Base-by-base conservation (phyloP, 2,113 vertebrate species). In the Petroica traversi region DNA sequence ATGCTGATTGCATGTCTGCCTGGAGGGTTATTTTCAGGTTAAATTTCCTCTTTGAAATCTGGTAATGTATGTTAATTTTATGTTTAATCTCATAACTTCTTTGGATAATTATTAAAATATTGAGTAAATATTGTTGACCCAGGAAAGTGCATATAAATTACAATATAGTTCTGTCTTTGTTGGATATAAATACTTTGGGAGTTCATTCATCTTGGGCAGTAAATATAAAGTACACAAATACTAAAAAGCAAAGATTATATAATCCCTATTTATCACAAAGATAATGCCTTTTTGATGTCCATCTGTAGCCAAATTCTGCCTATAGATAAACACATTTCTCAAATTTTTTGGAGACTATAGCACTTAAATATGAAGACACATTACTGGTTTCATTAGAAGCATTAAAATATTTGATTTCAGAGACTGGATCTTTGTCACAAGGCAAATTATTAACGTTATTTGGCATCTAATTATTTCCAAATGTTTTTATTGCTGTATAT, bases 401-500 rank as follows among this genome's bases (percentile, higher is more conserved):
- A 40, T 29, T 64, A 41, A 83, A 84, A 88, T 78, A 66, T 18
- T 95, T 80, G 0, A 66, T 90, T 93, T 90, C 63, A 74, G 48
- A 71, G 57, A 59, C 34, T 36, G 36, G 14, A 73, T 94, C 72
- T 79, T 89, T 88, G 61, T 83, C 78, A 57, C 14, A 59, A 80
- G 23, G 43, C 90, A 95, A 86, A 89, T 95, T 92, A 94, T 88
- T 94, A 96, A 92, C 66, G 16, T 15, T 88, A 84, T 88, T 84
- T 91, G 64, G 72, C 71, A 78, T 86, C 76, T 93, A 90, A 95
- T 96, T 96, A 92, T 92, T 94, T 96, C 52, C 61, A 83, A 93
- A 93, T 94, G 51, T 82, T 94, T 93, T 95, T 76, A 73, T 77
- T 90, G 49, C 68, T 87, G 69, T 88, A 57, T 93, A 84, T 92